Conservation (phyloP, 2,113 vertebrate genomes). For the Xyliphius kryptos region DNA sequence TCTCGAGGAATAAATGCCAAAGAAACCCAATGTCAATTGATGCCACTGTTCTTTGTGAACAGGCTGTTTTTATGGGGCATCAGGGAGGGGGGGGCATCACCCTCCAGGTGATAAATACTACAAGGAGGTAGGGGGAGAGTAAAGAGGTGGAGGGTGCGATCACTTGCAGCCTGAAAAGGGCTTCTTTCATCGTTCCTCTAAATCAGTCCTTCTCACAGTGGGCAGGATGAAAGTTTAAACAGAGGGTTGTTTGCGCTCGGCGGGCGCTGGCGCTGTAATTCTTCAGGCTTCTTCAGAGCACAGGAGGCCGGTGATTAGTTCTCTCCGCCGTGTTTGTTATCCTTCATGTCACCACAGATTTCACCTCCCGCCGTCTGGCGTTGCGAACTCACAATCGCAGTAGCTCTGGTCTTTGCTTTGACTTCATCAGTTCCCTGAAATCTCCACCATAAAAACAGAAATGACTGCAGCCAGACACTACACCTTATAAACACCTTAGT, state of each 20-base stretch:
- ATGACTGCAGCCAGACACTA: too few species aligned
- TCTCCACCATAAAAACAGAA: too few species aligned
- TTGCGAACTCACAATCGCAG: too few species aligned
- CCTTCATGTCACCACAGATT: slow-evolving; percentile 47
- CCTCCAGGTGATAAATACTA: slow-evolving; percentile 39
- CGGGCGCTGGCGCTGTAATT: slow-evolving; percentile 54
- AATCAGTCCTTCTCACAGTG: slow-evolving; percentile 20
- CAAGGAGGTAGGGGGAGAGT: too few species aligned
- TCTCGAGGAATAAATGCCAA: too few species aligned
- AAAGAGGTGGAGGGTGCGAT: slow-evolving; percentile 17
- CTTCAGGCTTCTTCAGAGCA: slow-evolving; percentile 45
- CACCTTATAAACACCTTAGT: too few species aligned
- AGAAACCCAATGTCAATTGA: slow-evolving; percentile 37
- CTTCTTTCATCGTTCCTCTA: slow-evolving; percentile 26
- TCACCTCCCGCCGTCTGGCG: slow-evolving; percentile 21
- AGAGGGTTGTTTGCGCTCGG: slow-evolving; percentile 52
- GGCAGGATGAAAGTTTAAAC: slow-evolving; percentile 51
- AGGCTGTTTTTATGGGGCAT: slow-evolving; percentile 5
- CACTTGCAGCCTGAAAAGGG: slow-evolving; percentile 30
- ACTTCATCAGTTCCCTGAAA: too few species aligned
- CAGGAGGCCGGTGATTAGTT: slow-evolving; percentile 45
- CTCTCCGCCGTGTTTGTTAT: slow-evolving; percentile 45
- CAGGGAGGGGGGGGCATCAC: slow-evolving; percentile 7
- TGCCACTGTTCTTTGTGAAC: slow-evolving; percentile 35
- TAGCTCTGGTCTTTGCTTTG: too few species aligned